These are phyloP conservation scores for Reinhardtius hippoglossoides DNA, from an alignment of 2,113 vertebrate species.

Conservation along the genomic window DNA sequence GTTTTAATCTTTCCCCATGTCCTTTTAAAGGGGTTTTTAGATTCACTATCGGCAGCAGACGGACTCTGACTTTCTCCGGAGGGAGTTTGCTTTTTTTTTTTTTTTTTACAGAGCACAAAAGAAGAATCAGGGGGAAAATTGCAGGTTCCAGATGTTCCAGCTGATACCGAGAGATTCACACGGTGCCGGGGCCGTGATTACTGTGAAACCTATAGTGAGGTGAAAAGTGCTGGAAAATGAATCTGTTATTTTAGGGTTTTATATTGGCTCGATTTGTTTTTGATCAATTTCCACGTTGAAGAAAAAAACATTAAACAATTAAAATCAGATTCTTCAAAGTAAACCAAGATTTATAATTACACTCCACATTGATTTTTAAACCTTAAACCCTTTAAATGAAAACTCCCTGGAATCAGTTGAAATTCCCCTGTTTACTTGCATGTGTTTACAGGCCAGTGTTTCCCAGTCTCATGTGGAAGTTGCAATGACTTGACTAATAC, in stretches of 20 bases:
- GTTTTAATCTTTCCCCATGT: constrained; percentile 48
- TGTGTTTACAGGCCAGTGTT: no score
- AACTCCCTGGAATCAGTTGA: no score
- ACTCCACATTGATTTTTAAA: no score
- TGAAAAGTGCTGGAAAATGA: background rate
- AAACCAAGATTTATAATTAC: no score
- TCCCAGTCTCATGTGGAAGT: no score
- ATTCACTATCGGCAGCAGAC: constrained; percentile 42
- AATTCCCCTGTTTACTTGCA: no score
- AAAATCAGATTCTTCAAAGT: no score
- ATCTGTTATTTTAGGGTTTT: background rate
- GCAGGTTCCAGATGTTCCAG: constrained; percentile 39
- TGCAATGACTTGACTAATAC: no score
- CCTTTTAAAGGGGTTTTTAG: constrained; percentile 33
- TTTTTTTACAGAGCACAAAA: constrained; percentile 2
- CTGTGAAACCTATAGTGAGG: constrained; percentile 5
- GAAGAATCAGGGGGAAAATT: constrained; percentile 20
- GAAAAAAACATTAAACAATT: no score
- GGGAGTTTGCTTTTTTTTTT: constrained; percentile 36
- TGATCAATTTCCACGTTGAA: no score
- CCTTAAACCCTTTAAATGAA: no score
- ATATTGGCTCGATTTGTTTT: no score
- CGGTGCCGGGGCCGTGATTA: constrained; percentile 21
- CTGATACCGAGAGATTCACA: constrained; percentile 23
- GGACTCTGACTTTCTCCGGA: constrained; percentile 17